These are phyloP conservation scores for Mola mola DNA, from an alignment of 2,113 vertebrate species.

Conservation along the genomic window DNA sequence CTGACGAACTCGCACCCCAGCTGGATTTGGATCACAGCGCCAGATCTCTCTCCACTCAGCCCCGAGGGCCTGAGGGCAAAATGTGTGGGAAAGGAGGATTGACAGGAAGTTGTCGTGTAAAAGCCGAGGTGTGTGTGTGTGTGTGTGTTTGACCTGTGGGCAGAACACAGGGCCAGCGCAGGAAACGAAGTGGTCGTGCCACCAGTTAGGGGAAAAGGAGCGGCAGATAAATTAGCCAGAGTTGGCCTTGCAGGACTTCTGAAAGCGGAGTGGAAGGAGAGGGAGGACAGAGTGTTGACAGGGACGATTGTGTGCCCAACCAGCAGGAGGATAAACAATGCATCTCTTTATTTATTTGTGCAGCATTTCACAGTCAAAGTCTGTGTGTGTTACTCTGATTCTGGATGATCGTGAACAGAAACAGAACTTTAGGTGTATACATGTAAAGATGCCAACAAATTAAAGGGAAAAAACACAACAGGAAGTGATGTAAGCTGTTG, in stretches of 20 bases:
- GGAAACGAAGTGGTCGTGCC: conserved; percentile 64
- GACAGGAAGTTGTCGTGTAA: conserved; percentile 69
- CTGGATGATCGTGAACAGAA: background rate
- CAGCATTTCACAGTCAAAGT: conserved; percentile 19
- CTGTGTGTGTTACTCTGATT: background rate
- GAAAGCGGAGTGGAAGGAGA: conserved; percentile 59
- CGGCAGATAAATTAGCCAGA: conserved; percentile 66
- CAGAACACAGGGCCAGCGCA: conserved; percentile 59
- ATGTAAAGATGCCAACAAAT: too few relatives aligned
- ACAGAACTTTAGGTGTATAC: too few relatives aligned
- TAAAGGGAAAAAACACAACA: too few relatives aligned
- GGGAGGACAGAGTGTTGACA: conserved; percentile 67
- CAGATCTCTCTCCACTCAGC: conserved; percentile 34
- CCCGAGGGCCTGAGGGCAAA: conserved; percentile 52
- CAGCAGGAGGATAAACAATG: conserved; percentile 51
- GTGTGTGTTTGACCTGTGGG: conserved; percentile 62
- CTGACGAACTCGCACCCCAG: conserved; percentile 36
- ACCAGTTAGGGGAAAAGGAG: conserved; percentile 66
- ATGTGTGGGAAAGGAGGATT: conserved; percentile 58
- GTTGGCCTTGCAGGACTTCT: conserved; percentile 72
- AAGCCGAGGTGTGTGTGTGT: conserved; percentile 51
- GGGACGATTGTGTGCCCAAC: conserved; percentile 24
- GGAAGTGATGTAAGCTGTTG: too few relatives aligned
- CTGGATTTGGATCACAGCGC: conserved; percentile 66
- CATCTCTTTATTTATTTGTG: conserved; percentile 15